phyloP scores from a whole-genome alignment of 2,888 invertebrate genomes.

The Ecliptopera silaceata region DNA sequence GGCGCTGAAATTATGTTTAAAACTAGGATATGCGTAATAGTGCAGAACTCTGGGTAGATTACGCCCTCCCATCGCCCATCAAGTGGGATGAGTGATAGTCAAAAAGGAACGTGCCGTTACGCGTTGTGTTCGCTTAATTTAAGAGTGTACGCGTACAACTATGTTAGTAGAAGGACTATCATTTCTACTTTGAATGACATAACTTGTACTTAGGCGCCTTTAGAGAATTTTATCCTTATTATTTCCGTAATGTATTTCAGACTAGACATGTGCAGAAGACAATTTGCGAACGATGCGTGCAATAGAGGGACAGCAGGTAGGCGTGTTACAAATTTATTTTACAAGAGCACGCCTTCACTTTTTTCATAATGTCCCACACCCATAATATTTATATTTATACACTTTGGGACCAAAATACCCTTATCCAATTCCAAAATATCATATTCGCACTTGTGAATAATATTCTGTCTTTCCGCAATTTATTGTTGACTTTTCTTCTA shows the following conservation, averaged over 20 bases:
- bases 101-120: not conserved
- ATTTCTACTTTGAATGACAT: slow-evolving; percentile 41
- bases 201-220: slow-evolving; percentile 19
- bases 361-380: slow-evolving; percentile 68
- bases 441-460: slow-evolving; percentile 81
- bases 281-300: slow-evolving; percentile 96
- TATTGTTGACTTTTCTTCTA: slow-evolving; percentile 50
- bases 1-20: slow-evolving; percentile 72
- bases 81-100: not conserved
- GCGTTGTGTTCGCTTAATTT: slow-evolving; percentile 6
- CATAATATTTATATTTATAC: slow-evolving; percentile 49
- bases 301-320: slow-evolving; percentile 99
- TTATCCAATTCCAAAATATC: slow-evolving; percentile 58
- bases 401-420: slow-evolving; percentile 60
- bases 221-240: slow-evolving; percentile 58
- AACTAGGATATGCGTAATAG: slow-evolving; percentile 30
- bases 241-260: slow-evolving; percentile 88
- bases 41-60: slow-evolving; percentile 14
- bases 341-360: slow-evolving; percentile 72
- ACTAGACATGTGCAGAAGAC: slow-evolving; percentile 99
- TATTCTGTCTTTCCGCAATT: slow-evolving; percentile 69
- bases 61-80: not conserved
- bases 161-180: slow-evolving; percentile 30
- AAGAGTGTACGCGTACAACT: slow-evolving; percentile 42
- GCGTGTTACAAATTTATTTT: slow-evolving; percentile 71